Conservation (phyloP, 2,797 vertebrate genomes). For the Poecile montanus region DNA sequence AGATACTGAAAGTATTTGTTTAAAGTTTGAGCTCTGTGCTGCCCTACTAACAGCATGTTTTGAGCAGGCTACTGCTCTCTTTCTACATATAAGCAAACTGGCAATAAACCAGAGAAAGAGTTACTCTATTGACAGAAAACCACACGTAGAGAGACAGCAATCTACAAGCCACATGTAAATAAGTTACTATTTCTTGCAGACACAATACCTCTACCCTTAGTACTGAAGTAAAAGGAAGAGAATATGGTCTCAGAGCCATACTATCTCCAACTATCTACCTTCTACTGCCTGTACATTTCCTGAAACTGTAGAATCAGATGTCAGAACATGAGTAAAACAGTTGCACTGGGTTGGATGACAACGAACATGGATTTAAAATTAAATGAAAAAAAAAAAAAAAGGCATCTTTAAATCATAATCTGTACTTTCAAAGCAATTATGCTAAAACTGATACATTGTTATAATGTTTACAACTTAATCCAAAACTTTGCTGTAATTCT, state of each 20-base stretch:
- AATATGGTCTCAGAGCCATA: not conserved
- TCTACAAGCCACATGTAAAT: not conserved
- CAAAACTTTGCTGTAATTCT: constrained; percentile 54
- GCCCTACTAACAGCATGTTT: not conserved
- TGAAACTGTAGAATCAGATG: not conserved
- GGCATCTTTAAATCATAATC: constrained; percentile 68
- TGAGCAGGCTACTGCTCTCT: not conserved
- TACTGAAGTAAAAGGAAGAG: not conserved
- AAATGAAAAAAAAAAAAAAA: not conserved
- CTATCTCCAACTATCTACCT: not conserved
- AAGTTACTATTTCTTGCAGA: not conserved
- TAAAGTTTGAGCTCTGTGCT: not conserved
- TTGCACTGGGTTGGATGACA: not conserved
- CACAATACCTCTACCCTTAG: not conserved
- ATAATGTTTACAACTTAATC: constrained; percentile 43
- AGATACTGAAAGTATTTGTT: not conserved
- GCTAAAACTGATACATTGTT: constrained; percentile 60
- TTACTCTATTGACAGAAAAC: not conserved
- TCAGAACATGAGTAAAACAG: not conserved
- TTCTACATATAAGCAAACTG: not conserved
- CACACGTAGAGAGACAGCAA: not conserved
- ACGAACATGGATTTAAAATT: not conserved
- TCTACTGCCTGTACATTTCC: not conserved
- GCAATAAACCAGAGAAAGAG: not conserved
- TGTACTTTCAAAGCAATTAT: constrained; percentile 69